phyloP scores from a whole-genome alignment of 1,140 invertebrate genomes.

The Lerema accius region DNA sequence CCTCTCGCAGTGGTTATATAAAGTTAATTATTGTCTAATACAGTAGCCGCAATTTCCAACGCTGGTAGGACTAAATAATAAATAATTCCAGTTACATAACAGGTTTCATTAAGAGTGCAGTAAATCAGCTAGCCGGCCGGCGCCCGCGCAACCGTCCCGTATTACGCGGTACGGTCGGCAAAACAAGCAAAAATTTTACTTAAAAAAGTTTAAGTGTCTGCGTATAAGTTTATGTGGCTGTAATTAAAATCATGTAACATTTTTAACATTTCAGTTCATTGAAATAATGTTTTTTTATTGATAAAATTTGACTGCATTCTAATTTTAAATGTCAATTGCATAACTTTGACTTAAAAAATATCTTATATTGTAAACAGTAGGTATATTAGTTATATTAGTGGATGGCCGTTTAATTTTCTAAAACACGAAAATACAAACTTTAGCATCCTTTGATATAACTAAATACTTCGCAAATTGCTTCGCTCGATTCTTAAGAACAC shows the following conservation, averaged over 20 bases:
- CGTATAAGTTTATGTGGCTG: too few relatives aligned
- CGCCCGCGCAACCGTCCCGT: constrained; percentile 49
- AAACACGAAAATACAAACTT: constrained; percentile 22
- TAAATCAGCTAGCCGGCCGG: constrained; percentile 72
- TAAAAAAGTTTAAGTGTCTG: too few relatives aligned
- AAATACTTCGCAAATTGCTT: constrained; percentile 68
- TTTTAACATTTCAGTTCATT: too few relatives aligned
- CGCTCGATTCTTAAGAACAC: constrained; percentile 46
- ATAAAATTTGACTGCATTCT: too few relatives aligned
- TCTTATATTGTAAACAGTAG: too few relatives aligned
- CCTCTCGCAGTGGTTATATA: constrained; percentile 44
- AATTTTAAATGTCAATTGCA: too few relatives aligned
- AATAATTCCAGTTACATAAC: constrained; percentile 78
- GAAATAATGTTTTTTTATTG: too few relatives aligned
- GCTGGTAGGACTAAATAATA: constrained; percentile 71
- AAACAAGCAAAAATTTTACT: too few relatives aligned
- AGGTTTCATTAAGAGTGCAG: constrained; percentile 77
- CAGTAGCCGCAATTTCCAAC: constrained; percentile 67
- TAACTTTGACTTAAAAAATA: too few relatives aligned
- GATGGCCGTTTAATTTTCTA: constrained; percentile 15
- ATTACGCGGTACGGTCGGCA: constrained; percentile 49
- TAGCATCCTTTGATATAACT: constrained; percentile 49
- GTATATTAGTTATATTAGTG: neutral
- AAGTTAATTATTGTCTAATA: constrained; percentile 75
- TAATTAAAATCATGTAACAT: too few relatives aligned